Base-by-base conservation (phyloP, 2,797 vertebrate species). In the Syndactyla subalaris region DNA sequence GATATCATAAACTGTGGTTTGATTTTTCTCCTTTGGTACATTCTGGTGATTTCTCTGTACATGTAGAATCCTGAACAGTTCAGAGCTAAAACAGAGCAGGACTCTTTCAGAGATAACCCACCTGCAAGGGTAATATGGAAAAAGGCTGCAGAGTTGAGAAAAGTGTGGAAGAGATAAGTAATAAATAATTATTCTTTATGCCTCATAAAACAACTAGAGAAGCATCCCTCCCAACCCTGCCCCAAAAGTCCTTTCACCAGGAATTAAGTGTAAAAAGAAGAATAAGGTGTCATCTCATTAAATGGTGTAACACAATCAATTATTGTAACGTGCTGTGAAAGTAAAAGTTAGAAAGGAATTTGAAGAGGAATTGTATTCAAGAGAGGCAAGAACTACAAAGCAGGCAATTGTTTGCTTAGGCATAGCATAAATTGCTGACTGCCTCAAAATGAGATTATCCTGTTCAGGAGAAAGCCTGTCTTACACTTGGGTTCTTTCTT, bases 51-150 rank as follows among this genome's bases (percentile, higher is more conserved):
- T 54, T 29, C 17, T 71, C 34, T 82, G 23, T 24, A 30, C 6
- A 15, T 66, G 15, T 46, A 22, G 41, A 91, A 29, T n/a, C 13
- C 39, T 41, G 13, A 67, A 59, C 1, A 66, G 18, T 29, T 91
- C 54, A 62, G 5, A 79, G 19, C 9, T 58, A 66, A 84, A 41
- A 82, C 1, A 49, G 22, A 68, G 30, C 5, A 79, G 5, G 9
- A 72, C 6, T 75, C 8, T 55, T 49, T 16, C 18, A 13, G 27
- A 77, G 45, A 49, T 41, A 83, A 66, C 7, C 2, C 10, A 62
- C 0, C 27, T 51, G 32, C 1, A 1, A 87, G 21, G 19, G 9
- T 14, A 71, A 12, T 29, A 66, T 5, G 7, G 18, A 46, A 78
- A 78, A 78, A 7, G 5, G 10, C n/a, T 71, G 29, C 7, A 55